phyloP scores from a whole-genome alignment of 2,113 vertebrate species.

The Bubalus kerabau region DNA sequence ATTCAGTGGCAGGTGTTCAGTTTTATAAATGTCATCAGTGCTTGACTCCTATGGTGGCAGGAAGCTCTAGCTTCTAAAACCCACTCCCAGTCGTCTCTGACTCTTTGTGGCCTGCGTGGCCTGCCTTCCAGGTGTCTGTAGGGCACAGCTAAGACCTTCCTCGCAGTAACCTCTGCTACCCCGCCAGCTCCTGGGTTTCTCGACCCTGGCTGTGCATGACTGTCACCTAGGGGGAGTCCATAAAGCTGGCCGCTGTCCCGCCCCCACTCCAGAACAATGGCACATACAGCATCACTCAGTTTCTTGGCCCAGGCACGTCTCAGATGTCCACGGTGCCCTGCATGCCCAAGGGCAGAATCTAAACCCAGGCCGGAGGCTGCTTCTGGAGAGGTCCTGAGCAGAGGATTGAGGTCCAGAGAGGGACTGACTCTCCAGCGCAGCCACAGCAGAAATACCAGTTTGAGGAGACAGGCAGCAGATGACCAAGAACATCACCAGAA shows the following conservation, averaged over 20 bases:
- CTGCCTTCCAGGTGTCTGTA: not conserved
- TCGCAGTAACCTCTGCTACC: not conserved
- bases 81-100: not conserved
- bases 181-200: not conserved
- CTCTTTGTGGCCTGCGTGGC: not conserved
- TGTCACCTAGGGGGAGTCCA: not conserved
- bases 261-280: not conserved
- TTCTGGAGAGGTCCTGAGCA: not conserved
- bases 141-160: not conserved
- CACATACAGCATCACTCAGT: accelerated
- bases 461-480: not conserved
- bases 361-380: not conserved
- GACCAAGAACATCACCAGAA: not conserved
- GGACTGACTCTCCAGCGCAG: not conserved
- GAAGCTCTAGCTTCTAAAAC: not conserved
- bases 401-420: not conserved
- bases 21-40: not conserved
- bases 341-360: not conserved
- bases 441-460: not conserved
- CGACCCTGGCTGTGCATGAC: not conserved
- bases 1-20: not conserved
- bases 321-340: not conserved
- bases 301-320: not conserved
- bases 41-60: not conserved
- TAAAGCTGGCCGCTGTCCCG: not conserved